A percentile compares a stretch with the other conserved stretches of the same genome.
These are phyloP conservation scores for Xestoiulus laeticollis DNA, from an alignment of 2,888 invertebrate genomes.

Conservation along the genomic window DNA sequence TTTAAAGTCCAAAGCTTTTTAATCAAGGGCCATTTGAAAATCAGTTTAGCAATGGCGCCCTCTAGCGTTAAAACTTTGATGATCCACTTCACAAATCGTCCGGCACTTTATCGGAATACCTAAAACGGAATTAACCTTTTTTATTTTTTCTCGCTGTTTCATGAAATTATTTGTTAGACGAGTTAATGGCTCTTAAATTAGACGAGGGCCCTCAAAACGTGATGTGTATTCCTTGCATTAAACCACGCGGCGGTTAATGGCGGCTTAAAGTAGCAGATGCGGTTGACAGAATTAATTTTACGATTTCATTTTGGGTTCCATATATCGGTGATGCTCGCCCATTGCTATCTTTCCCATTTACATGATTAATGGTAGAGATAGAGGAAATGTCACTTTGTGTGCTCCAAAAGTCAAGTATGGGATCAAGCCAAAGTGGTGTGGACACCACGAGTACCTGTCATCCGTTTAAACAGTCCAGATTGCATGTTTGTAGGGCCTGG, in stretches of 20 bases:
- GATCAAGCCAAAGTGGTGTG: neutral
- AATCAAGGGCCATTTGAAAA: too few relatives aligned
- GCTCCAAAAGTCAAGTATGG: neutral
- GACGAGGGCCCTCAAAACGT: neutral
- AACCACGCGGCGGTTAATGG: neutral
- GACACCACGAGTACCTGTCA: conserved; percentile 23
- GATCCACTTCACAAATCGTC: neutral
- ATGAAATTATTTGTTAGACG: neutral
- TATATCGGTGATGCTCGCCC: neutral
- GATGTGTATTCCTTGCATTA: neutral
- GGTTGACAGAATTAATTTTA: conserved; percentile 37
- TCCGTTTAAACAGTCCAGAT: neutral
- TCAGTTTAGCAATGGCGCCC: neutral
- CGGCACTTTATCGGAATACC: neutral
- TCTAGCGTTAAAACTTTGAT: neutral
- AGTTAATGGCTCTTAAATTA: conserved; percentile 10
- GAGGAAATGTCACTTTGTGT: neutral
- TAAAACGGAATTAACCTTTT: neutral
- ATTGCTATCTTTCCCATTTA: neutral
- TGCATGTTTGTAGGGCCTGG: neutral
- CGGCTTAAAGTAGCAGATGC: conserved; percentile 34
- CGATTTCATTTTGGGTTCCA: neutral
- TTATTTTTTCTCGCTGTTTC: neutral
- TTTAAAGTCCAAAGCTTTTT: too few relatives aligned
- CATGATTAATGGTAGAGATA: conserved; percentile 18